Conservation (phyloP, 2,113 vertebrate species). For the Pseudorasbora parva region DNA sequence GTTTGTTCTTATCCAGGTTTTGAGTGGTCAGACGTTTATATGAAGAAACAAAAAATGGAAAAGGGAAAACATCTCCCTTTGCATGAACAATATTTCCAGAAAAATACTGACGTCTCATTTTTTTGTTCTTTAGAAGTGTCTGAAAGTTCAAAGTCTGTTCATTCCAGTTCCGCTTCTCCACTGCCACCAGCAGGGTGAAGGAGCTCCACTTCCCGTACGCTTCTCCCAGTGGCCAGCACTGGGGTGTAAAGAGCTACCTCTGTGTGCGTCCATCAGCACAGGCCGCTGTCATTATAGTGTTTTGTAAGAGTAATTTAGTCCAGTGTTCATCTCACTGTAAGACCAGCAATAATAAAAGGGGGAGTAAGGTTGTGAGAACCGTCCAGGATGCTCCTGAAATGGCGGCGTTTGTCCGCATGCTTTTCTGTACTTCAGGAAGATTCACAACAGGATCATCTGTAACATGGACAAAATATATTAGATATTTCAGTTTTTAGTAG, state of each 20-base stretch:
- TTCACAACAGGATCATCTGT: slow-evolving; percentile 81
- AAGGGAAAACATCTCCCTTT: slow-evolving; percentile 27
- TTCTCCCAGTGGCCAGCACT: slow-evolving; percentile 73
- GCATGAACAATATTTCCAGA: slow-evolving; percentile 21
- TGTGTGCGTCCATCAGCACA: slow-evolving; percentile 68
- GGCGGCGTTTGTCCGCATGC: slow-evolving; percentile 77
- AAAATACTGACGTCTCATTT: slow-evolving; percentile 53
- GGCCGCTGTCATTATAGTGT: slow-evolving; percentile 69
- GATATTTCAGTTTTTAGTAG: slow-evolving; percentile 11
- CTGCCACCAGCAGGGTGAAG: neutral
- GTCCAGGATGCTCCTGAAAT: slow-evolving; percentile 61
- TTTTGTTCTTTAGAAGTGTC: slow-evolving; percentile 29
- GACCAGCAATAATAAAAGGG: slow-evolving; percentile 76
- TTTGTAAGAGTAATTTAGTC: slow-evolving; percentile 42
- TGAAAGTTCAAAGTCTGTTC: slow-evolving; percentile 33
- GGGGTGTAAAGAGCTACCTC: slow-evolving; percentile 63
- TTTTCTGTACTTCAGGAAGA: slow-evolving; percentile 81
- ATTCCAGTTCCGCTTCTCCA: neutral
- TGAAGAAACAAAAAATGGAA: slow-evolving; percentile 50
- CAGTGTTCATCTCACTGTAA: slow-evolving; percentile 66
- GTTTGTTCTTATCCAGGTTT: slow-evolving; percentile 28
- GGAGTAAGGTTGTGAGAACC: slow-evolving; percentile 72
- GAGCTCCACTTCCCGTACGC: slow-evolving; percentile 25
- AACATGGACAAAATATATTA: slow-evolving; percentile 48
- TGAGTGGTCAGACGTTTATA: slow-evolving; percentile 41